Conservation (phyloP, 2,113 vertebrate species). For the Lophius piscatorius region DNA sequence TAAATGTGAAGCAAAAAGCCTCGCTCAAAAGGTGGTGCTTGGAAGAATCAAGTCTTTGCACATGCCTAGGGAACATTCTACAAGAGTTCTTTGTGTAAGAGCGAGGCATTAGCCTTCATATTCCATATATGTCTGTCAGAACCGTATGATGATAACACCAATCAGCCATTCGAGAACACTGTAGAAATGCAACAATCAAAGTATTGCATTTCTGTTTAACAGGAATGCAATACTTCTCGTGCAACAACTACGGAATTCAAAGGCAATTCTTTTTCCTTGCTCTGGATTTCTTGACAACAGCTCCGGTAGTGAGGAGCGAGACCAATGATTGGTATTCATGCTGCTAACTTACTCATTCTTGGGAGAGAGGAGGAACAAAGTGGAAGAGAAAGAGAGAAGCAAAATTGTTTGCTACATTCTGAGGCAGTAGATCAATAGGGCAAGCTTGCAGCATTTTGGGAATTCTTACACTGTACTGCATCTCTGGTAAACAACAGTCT, state of each 20-base stretch:
- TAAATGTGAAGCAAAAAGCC: constrained; percentile 4
- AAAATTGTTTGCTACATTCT: constrained; percentile 43
- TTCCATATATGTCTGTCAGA: neutral
- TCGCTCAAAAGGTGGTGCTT: constrained; percentile 1
- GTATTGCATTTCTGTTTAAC: too few species aligned
- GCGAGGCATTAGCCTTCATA: too few species aligned
- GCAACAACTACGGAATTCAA: constrained; percentile 3
- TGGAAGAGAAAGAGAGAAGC: constrained; percentile 29
- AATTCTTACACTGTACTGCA: constrained; percentile 15
- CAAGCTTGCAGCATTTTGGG: constrained; percentile 21
- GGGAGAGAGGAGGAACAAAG: constrained; percentile 12
- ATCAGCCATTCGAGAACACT: neutral
- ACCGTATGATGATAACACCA: neutral
- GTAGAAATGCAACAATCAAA: constrained; percentile 9
- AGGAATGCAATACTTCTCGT: neutral
- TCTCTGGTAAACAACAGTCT: constrained; percentile 40
- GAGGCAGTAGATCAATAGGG: constrained; percentile 56
- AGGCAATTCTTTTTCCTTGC: neutral
- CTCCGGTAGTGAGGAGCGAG: constrained; percentile 14
- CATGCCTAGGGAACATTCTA: neutral
- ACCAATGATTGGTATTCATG: constrained; percentile 47
- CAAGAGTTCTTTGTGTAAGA: neutral
- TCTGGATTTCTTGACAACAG: constrained; percentile 4
- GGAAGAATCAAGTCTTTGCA: neutral
- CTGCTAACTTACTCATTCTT: constrained; percentile 25